A percentile compares a stretch with the other conserved stretches of the same genome.
phyloP scores from a whole-genome alignment of 2,113 vertebrate species.

The Oxyruncus cristatus region DNA sequence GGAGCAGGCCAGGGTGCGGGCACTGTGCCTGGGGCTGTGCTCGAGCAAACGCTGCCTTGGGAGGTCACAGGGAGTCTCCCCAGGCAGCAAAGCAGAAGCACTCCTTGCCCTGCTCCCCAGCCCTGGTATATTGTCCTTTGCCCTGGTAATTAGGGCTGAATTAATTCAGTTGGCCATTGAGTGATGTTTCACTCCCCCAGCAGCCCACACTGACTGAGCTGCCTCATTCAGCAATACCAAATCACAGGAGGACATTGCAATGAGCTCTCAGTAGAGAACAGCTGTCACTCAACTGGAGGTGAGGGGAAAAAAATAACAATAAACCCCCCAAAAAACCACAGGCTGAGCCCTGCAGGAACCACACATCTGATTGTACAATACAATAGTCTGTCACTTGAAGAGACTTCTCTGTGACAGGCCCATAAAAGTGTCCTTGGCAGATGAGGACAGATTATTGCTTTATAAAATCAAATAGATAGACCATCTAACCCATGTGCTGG shows the following conservation, averaged over 20 bases:
- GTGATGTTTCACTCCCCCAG: neutral
- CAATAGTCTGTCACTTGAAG: neutral
- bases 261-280: neutral
- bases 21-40: fast-evolving
- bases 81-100: neutral
- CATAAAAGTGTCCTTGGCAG: neutral
- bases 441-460: neutral
- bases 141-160: neutral
- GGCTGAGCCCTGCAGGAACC: neutral
- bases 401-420: neutral
- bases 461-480: neutral
- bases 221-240: neutral
- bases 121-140: neutral
- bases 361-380: neutral
- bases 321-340: neutral
- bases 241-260: neutral
- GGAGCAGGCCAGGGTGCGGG: neutral
- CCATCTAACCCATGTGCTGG: neutral
- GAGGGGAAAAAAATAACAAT: neutral
- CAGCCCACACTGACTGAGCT: neutral
- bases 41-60: neutral
- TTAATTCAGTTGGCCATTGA: neutral
- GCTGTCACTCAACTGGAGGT: neutral
- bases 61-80: too few species aligned
- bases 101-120: neutral